Evolutionary conservation across 2,797 vertebrate species (phyloP), one percentile per base, ranked within the genome.

Genomic region (Thalassophryne amazonica): DNA sequence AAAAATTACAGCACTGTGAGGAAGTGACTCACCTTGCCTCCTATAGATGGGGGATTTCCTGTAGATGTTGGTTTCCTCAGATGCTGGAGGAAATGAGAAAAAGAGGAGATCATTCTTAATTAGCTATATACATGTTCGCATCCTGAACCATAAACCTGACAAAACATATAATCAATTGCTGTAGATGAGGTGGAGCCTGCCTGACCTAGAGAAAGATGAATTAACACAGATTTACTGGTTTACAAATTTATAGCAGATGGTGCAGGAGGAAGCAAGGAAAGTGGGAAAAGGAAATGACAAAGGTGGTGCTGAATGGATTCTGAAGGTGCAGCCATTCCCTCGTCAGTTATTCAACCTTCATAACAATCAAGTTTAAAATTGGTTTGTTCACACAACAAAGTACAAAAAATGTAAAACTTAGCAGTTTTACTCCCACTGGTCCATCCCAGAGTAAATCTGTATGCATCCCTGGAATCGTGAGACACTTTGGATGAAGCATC

Each of bases 31-130:
- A 98, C 95, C 96, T 86, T 93, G 91, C 83, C 91, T 92, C 80
- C 95, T 98, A 86, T 97, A 98, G 92, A 97, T 96, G 75, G 96
- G 95, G 0, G 94, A 92, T 68, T 95, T 97, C 87, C 93, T 91
- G 90, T 97, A 98, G 88, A 98, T 95, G 90, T 95, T 98, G 76
- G 89, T 90, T 73, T 97, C 94, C 33, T 88, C 93, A 4, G 93
- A 92, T 65, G 91, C 92, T 94, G 84, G 13, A 22, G 11, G 10
- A 51, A 9, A 24, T 10, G 14, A 40, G 31, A 21, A 28, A n/a
- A 43, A 33, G 40, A 25, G 23, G 28, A 25, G 11, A 18, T 66
- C 46, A 48, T 61, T 37, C 20, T 45, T 48, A 59, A 64, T 74
- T 35, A 70, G 29, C 27, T 62, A 47, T 32, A 29, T 42, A 40